Conservation (phyloP, 2,113 vertebrate genomes). For the Apteryx owenii region DNA sequence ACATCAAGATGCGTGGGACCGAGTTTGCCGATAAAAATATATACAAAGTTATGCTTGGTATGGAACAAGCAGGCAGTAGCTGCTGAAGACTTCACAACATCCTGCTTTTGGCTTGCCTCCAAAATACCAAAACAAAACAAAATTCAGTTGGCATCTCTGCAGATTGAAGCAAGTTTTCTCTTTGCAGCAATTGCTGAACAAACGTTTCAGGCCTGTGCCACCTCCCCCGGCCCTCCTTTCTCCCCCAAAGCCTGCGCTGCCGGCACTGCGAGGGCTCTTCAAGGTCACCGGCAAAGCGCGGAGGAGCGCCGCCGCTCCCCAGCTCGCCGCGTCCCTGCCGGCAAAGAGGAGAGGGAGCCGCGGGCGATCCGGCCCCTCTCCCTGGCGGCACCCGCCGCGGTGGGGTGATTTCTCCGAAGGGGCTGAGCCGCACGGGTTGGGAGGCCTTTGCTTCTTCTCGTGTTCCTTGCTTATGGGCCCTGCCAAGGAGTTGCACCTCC, state of each 20-base stretch:
- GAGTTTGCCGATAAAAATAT: slow-evolving; percentile 68
- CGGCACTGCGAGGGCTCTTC: slow-evolving; percentile 5
- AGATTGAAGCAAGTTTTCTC: slow-evolving; percentile 34
- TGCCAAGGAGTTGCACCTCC: background rate
- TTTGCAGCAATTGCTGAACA: slow-evolving; percentile 64
- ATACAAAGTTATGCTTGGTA: slow-evolving; percentile 64
- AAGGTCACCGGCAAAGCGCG: slow-evolving; percentile 26
- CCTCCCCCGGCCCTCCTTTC: slow-evolving; percentile 18
- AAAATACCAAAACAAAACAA: slow-evolving; percentile 34
- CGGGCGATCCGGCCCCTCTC: accelerated
- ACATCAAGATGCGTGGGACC: slow-evolving; percentile 50
- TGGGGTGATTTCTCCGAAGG: background rate
- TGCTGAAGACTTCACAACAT: slow-evolving; percentile 52
- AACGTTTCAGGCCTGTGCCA: slow-evolving; percentile 29
- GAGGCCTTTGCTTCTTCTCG: accelerated
- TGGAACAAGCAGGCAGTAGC: slow-evolving; percentile 56
- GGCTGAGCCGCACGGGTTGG: background rate
- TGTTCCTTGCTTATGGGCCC: background rate
- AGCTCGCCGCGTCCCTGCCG: background rate
- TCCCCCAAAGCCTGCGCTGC: slow-evolving; percentile 10
- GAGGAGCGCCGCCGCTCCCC: accelerated
- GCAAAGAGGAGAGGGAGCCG: accelerated
- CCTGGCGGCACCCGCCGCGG: background rate
- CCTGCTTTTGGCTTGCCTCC: slow-evolving; percentile 36
- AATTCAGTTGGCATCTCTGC: slow-evolving; percentile 49